Percentiles rank a stretch among this genome's conserved stretches.
phyloP scores from a whole-genome alignment of 2,797 vertebrate genomes.

The Decapterus maruadsi region DNA sequence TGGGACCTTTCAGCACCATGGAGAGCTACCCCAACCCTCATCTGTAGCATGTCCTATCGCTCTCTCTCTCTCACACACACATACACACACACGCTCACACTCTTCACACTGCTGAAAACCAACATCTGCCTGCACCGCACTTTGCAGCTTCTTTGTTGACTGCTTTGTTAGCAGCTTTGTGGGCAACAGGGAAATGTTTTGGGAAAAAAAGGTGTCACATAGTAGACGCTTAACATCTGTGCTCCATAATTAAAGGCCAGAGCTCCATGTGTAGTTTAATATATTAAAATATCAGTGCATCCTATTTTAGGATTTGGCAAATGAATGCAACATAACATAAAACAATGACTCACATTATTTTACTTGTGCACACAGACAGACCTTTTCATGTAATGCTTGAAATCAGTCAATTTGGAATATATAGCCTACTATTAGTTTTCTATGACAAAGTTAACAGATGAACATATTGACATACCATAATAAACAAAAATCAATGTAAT shows the following conservation, averaged over 20 bases:
- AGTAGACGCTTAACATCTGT: neutral
- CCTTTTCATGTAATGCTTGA: neutral
- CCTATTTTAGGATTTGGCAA: neutral
- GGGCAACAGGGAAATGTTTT: neutral
- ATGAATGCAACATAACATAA: neutral
- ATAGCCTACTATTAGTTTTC: no score
- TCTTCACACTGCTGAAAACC: neutral
- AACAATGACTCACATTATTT: neutral
- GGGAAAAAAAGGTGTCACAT: neutral
- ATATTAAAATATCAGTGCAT: neutral
- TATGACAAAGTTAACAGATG: neutral
- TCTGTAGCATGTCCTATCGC: neutral
- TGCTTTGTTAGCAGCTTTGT: neutral
- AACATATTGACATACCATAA: neutral
- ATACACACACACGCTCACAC: no score
- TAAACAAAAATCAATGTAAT: neutral
- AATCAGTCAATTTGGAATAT: neutral
- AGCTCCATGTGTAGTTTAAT: neutral
- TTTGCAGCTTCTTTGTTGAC: neutral
- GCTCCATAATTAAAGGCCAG: neutral
- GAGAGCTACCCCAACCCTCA: slow-evolving; percentile 44
- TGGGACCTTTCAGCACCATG: slow-evolving; percentile 54
- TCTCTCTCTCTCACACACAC: no score
- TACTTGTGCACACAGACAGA: neutral
- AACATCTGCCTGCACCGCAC: neutral